phyloP scores from a whole-genome alignment of 2,888 invertebrate species.

The Branchipolynoe longqiensis region DNA sequence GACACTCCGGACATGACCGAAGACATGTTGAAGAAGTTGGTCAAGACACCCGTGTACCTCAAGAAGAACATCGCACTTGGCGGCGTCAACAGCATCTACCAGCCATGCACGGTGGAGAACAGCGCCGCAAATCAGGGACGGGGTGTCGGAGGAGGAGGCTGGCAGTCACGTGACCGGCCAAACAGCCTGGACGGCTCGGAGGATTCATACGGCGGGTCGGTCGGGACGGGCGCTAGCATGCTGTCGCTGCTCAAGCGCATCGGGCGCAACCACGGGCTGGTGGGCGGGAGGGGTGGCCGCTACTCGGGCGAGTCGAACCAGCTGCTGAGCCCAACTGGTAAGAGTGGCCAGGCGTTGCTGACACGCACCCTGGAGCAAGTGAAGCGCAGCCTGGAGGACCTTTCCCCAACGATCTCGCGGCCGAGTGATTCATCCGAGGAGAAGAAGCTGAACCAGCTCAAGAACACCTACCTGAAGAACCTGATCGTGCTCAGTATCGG shows the following conservation, averaged over 20 bases:
- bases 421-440: slow-evolving; percentile 10
- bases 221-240: slow-evolving; percentile 34
- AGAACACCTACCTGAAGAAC: slow-evolving; percentile 73
- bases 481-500: slow-evolving; percentile 73
- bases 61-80: slow-evolving; percentile 39
- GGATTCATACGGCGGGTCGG: slow-evolving; percentile 27
- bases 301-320: slow-evolving; percentile 45
- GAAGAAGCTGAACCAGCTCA: slow-evolving; percentile 58
- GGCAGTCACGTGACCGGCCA: slow-evolving; percentile 5
- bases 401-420: slow-evolving; percentile 41
- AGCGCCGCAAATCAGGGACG: slow-evolving; percentile 19
- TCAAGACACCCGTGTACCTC: slow-evolving; percentile 22
- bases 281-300: background rate
- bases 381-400: slow-evolving; percentile 62
- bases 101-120: slow-evolving; percentile 44
- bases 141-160: too few species aligned
- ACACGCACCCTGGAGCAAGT: slow-evolving; percentile 65
- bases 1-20: slow-evolving; percentile 25
- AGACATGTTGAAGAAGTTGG: slow-evolving; percentile 36
- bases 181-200: slow-evolving; percentile 34
- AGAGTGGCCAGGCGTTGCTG: slow-evolving; percentile 58
- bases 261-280: slow-evolving; percentile 18
- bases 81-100: slow-evolving; percentile 12
- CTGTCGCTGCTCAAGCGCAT: slow-evolving; percentile 38
- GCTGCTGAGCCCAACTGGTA: slow-evolving; percentile 31